Conservation (phyloP, 2,888 invertebrate species). For the Luperina nickerlii region DNA sequence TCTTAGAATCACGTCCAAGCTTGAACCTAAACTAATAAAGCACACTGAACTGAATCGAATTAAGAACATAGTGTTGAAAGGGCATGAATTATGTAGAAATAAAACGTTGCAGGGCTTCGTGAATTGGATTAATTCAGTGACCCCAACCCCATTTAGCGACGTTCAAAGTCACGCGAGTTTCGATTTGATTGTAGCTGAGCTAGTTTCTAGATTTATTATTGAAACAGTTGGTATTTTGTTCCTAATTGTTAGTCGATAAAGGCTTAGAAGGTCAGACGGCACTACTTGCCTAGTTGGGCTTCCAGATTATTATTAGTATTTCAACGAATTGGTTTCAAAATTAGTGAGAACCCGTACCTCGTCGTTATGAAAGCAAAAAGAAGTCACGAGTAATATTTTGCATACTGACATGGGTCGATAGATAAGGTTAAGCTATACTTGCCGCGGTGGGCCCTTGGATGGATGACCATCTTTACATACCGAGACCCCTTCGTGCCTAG, state of each 20-base stretch:
- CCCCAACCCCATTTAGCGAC: conserved; percentile 78
- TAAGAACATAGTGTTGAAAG: conserved; percentile 60
- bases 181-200: conserved; percentile 60
- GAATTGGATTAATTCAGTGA: conserved; percentile 79
- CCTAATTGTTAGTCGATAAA: conserved; percentile 28
- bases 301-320: conserved; percentile 4
- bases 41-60: conserved; percentile 61
- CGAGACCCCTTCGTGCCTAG: too few relatives aligned
- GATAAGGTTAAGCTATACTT: too few relatives aligned
- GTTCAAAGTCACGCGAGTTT: conserved; percentile 77
- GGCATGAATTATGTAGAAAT: conserved; percentile 62
- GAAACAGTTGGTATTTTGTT: conserved; percentile 19
- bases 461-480: too few relatives aligned
- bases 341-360: not conserved
- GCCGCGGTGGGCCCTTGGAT: too few relatives aligned
- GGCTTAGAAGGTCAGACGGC: conserved; percentile 23
- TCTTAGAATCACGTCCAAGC: conserved; percentile 43
- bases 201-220: conserved; percentile 30
- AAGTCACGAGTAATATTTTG: not conserved
- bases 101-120: conserved; percentile 76
- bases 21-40: conserved; percentile 50
- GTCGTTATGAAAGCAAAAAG: not conserved
- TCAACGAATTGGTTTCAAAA: not conserved
- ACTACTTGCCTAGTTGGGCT: conserved; percentile 11
- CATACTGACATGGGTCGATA: not conserved